Base-by-base conservation (phyloP, 2,888 invertebrate genomes). In the Salticus scenicus region DNA sequence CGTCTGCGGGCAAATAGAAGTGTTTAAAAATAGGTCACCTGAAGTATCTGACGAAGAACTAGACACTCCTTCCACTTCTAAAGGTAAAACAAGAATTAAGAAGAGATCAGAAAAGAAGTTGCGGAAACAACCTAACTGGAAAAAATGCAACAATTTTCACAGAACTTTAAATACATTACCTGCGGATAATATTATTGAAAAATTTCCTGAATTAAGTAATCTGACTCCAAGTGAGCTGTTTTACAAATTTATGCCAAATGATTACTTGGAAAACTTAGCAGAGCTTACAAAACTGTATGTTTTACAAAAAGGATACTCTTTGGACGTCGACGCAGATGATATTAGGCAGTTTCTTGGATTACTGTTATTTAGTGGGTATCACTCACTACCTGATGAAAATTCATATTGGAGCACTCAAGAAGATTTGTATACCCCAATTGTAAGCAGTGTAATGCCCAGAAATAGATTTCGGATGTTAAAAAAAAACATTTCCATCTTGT, bases 41-140 rank as follows among this genome's bases (percentile, higher is more conserved):
- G 17, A 51, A 51, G 51, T 14, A 17, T 17, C 51, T 51, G 51
- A 51, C n/a, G 5, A 8, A 51, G 51, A 51, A 51, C 51, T 51
- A 51, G 51, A 51, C n/a, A 51, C n/a, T 51, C 51, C 51, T 51
- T 51, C 51, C 51, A 51, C 51, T 51, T 51, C 51, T 51, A 51
- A 51, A 51, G 51, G n/a, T n/a, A 51, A 14, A 51, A 20, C 51
- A 0, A 14, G 51, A 51, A 51, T 51, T 0, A 51, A 51, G n/a
- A 51, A 51, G 51, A 51, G n/a, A 7, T 17, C 14, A 17, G 51
- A 12, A 51, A 4, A 51, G n/a, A 51, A 51, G 24, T 51, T 1
- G 5, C 51, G 5, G n/a, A 51, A 51, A 51, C 51, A 51, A 20
- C 51, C 51, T 51, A 51, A 51, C 24, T 51, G 51, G 51, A 51